Evolutionary conservation across 2,113 vertebrate genomes (phyloP).

Genomic region (Ardeotis arabs): DNA sequence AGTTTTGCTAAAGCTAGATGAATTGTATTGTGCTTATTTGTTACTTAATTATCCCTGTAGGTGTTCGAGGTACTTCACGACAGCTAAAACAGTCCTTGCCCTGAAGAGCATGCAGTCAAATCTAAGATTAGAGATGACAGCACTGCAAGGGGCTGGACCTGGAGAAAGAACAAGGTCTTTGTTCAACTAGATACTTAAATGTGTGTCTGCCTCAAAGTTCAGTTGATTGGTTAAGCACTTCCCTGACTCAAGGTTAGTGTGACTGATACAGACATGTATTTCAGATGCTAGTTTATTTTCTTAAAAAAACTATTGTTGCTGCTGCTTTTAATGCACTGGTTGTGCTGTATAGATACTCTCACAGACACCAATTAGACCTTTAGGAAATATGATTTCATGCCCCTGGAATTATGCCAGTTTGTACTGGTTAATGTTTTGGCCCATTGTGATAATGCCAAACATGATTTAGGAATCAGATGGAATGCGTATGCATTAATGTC

Average conservation of each 20-base stretch:
- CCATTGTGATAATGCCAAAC: not conserved
- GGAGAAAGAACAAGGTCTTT: not conserved
- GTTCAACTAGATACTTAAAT: not conserved
- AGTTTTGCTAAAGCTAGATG: not conserved
- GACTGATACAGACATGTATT: not conserved
- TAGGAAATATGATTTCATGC: not conserved
- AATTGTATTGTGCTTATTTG: conserved; percentile 14
- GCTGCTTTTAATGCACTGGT: not conserved
- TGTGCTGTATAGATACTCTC: not conserved
- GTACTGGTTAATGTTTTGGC: not conserved
- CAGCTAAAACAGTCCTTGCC: conserved; percentile 27
- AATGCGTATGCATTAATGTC: not conserved
- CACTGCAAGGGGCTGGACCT: not conserved
- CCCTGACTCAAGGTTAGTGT: not conserved
- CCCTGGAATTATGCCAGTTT: not conserved
- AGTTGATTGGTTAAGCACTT: not conserved
- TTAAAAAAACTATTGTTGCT: not conserved
- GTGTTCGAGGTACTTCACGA: conserved; percentile 13
- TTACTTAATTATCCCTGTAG: conserved; percentile 38
- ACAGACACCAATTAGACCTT: not conserved
- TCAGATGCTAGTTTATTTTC: not conserved
- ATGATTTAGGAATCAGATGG: not conserved
- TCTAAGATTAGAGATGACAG: conserved; percentile 57
- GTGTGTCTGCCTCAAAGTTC: not conserved
- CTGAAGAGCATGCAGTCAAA: not conserved